phyloP scores from a whole-genome alignment of 2,797 vertebrate genomes.

The Sciurus carolinensis region DNA sequence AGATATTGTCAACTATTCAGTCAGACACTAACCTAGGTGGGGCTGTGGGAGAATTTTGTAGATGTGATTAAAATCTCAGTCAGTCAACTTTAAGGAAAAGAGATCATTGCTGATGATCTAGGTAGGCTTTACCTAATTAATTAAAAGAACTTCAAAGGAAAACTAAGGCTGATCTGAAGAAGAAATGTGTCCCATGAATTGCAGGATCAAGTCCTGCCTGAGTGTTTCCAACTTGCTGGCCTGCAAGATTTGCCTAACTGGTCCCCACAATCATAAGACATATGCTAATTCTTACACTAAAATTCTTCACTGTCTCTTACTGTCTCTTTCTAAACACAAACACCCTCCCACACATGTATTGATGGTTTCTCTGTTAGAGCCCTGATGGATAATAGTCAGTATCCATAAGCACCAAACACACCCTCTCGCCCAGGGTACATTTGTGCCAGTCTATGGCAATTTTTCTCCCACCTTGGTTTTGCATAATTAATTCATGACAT shows the following conservation, averaged over 20 bases:
- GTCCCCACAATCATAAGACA: background rate
- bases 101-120: background rate
- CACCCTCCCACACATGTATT: background rate
- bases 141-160: background rate
- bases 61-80: background rate
- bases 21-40: background rate
- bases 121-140: background rate
- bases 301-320: background rate
- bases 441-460: slow-evolving; percentile 54
- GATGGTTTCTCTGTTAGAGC: background rate
- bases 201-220: background rate
- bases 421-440: slow-evolving; percentile 23
- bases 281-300: background rate
- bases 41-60: background rate
- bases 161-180: background rate
- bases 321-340: background rate
- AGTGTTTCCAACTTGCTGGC: background rate
- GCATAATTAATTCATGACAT: slow-evolving; percentile 79
- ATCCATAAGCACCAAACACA: background rate
- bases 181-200: background rate
- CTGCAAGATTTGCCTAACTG: background rate
- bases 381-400: background rate
- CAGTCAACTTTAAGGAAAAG: background rate
- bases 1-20: background rate
- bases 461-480: slow-evolving; percentile 52